These are phyloP conservation scores for Polypterus bichir DNA, from an alignment of 2,113 vertebrate genomes.

Conservation along the genomic window DNA sequence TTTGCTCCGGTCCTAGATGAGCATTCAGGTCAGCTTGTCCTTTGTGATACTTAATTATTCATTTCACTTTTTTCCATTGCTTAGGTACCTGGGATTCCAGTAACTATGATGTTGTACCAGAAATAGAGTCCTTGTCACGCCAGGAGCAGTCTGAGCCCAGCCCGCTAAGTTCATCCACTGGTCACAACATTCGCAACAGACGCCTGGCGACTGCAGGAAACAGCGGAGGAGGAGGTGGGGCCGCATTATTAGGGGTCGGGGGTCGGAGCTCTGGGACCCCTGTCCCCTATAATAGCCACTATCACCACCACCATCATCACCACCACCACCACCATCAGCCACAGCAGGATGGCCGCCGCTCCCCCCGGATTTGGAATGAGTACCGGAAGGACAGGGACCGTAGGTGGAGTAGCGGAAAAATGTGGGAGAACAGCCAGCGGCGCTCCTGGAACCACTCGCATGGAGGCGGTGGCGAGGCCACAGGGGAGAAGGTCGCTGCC, in stretches of 20 bases:
- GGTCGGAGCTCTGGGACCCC: conserved; percentile 31
- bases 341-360: conserved; percentile 1
- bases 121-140: conserved; percentile 49
- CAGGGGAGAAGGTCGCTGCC: too few species aligned
- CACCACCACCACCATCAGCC: conserved; percentile 19
- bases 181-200: conserved; percentile 61
- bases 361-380: conserved; percentile 12
- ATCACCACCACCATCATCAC: conserved; percentile 14
- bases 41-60: not conserved
- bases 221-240: conserved; percentile 43
- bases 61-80: conserved; percentile 28
- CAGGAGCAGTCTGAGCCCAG: conserved; percentile 44
- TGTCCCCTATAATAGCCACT: conserved; percentile 20
- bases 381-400: conserved; percentile 12
- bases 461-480: too few species aligned
- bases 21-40: too few species aligned
- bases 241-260: conserved; percentile 37
- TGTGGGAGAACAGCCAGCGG: not conserved
- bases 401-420: conserved; percentile 11
- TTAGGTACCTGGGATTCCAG: conserved; percentile 60
- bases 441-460: conserved; percentile 3
- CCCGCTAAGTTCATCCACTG: conserved; percentile 41
- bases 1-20: too few species aligned
- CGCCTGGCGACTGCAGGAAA: conserved; percentile 55
- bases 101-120: conserved; percentile 41